phyloP scores from a whole-genome alignment of 2,113 vertebrate species.

The Myotis davidii region DNA sequence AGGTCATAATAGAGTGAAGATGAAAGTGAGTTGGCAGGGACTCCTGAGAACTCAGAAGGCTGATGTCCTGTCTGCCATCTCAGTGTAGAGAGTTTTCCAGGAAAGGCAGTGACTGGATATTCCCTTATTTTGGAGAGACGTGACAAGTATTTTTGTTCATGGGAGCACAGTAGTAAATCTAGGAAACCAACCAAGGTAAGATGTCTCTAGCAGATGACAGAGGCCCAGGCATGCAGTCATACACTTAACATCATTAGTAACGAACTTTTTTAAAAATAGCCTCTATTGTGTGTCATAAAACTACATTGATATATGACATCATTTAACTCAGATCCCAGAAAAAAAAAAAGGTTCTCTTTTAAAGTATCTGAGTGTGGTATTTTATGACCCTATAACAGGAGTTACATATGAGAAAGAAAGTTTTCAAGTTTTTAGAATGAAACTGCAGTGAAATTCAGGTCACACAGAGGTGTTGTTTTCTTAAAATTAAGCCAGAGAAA shows the following conservation, averaged over 20 bases:
- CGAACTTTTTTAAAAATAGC: neutral
- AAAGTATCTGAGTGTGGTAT: neutral
- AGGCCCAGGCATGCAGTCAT: neutral
- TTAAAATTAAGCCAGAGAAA: conserved; percentile 23
- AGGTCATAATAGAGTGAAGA: neutral
- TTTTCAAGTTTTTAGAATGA: neutral
- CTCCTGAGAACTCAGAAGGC: neutral
- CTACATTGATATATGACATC: neutral
- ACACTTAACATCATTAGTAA: neutral
- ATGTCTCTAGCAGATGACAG: neutral
- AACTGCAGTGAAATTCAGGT: neutral
- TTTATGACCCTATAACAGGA: neutral
- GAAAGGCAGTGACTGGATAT: neutral
- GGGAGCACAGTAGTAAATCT: neutral
- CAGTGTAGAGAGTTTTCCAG: neutral
- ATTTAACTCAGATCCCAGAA: neutral
- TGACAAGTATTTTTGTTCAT: neutral
- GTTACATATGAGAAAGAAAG: neutral
- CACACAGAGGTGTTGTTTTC: neutral
- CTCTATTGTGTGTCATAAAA: neutral
- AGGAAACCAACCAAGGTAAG: neutral
- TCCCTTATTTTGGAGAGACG: neutral
- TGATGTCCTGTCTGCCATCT: neutral
- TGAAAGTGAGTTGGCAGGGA: neutral
- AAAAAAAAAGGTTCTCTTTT: neutral